Base-by-base conservation (phyloP, 2,797 vertebrate genomes). In the Malurus leucopterus region DNA sequence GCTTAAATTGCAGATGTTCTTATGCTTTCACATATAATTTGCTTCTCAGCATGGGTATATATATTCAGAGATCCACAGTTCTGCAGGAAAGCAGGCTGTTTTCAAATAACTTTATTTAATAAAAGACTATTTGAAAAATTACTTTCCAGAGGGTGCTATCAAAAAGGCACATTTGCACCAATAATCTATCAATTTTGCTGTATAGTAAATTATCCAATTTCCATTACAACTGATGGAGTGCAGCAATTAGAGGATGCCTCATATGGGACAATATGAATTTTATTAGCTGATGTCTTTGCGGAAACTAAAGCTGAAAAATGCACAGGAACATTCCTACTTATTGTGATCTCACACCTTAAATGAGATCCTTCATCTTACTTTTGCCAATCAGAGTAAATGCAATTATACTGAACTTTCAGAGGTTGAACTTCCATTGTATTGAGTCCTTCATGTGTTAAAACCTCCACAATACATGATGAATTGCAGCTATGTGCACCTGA, bases 91-190 rank as follows among this genome's bases (percentile, higher is more conserved):
- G n/a, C 21, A 63, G 47, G 4, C 22, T 88, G 84, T 87, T 95
- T 93, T 84, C 82, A 84, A 91, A 80, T 82, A 90, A 59, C 63
- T 84, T 90, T 91, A 86, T 93, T 91, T 91, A 92, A 90, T 91
- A 92, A 89, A 71, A 76, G 34, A 14, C 26, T 67, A 54, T 89
- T 75, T 86, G 90, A 92, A 94, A 89, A 93, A 89, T 71, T 88
- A 65, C 57, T 87, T 94, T 91, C 61, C 54, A 88, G 64, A 82
- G 73, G 64, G 41, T 80, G 32, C 44, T 89, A 84, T 83, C 63
- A 91, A 76, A 90, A 80, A 87, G 71, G 16, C 23, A 59, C 44
- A 80, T 76, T 91, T 88, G n/a, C 26, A 81, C 63, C 64, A 89
- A 72, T 34, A 89, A 67, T 72, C 51, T 77, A 50, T 89, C 61